phyloP scores from a whole-genome alignment of 2,797 vertebrate genomes.

The Spinibarbus caldwelli region DNA sequence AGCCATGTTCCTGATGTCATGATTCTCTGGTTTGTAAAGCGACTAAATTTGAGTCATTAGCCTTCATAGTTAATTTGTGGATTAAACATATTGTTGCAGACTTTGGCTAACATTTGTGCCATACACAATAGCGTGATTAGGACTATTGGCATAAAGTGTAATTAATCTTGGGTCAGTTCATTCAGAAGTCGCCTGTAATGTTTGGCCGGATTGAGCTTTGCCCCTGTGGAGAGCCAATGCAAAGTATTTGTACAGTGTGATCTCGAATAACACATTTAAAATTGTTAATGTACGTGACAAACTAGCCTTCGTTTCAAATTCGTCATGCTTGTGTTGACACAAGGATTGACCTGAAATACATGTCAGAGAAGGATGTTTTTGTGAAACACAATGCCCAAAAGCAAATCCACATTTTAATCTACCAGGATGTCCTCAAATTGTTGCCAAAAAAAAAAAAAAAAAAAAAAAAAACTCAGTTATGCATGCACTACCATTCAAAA shows the following conservation, averaged over 20 bases:
- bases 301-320: background rate
- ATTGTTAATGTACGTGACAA: background rate
- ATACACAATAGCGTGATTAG: background rate
- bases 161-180: background rate
- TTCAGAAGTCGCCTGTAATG: background rate
- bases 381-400: background rate
- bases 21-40: background rate
- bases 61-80: background rate
- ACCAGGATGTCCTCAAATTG: background rate
- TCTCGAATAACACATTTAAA: background rate
- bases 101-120: background rate
- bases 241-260: background rate
- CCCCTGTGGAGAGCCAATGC: background rate
- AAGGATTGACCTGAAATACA: background rate
- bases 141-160: background rate
- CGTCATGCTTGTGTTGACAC: slow-evolving; percentile 15
- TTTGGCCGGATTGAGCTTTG: background rate
- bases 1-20: slow-evolving; percentile 16
- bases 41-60: background rate
- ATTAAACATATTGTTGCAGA: background rate
- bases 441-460: background rate
- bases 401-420: background rate
- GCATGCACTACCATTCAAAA: background rate
- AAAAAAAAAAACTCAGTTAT: no score
- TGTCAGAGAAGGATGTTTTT: background rate